phyloP scores from a whole-genome alignment of 2,888 invertebrate species.

The Sclerodermus sp. region DNA sequence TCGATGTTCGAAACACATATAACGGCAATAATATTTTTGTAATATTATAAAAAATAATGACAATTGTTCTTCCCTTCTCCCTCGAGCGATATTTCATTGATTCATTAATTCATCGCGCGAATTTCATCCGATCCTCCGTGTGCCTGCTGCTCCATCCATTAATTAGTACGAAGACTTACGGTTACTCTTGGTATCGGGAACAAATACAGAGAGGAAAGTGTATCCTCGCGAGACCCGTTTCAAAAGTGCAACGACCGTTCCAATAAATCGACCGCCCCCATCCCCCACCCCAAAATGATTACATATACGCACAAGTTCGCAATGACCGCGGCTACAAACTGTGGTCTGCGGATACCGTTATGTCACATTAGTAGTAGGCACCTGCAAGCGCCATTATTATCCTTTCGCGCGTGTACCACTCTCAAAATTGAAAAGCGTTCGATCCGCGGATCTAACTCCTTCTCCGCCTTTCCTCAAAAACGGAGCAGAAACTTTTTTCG shows the following conservation, averaged over 20 bases:
- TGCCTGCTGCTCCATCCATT: not conserved
- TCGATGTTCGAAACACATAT: too few relatives aligned
- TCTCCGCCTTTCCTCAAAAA: too few relatives aligned
- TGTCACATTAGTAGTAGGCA: conserved; percentile 56
- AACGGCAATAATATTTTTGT: too few relatives aligned
- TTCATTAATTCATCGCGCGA: too few relatives aligned
- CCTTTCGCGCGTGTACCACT: conserved; percentile 30
- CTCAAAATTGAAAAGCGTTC: conserved; percentile 32
- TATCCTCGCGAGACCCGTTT: conserved; percentile 13
- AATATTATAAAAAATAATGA: too few relatives aligned
- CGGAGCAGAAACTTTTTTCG: not conserved
- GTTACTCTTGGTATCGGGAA: too few relatives aligned
- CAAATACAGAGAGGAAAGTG: too few relatives aligned
- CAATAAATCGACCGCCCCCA: conserved; percentile 48
- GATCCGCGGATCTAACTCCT: conserved; percentile 1
- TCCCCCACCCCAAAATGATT: conserved; percentile 41
- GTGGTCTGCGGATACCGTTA: conserved; percentile 53
- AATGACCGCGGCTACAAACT: conserved; percentile 40
- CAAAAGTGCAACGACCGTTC: conserved; percentile 56
- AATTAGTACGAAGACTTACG: too few relatives aligned
- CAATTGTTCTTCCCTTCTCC: too few relatives aligned
- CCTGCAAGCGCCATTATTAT: conserved; percentile 43
- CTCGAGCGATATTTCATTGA: too few relatives aligned
- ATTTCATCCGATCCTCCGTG: too few relatives aligned
- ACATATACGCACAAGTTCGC: conserved; percentile 41